Evolutionary conservation across 1,140 invertebrate genomes (phyloP), one percentile per base, ranked within the genome.

Genomic region (Radopholus similis): DNA sequence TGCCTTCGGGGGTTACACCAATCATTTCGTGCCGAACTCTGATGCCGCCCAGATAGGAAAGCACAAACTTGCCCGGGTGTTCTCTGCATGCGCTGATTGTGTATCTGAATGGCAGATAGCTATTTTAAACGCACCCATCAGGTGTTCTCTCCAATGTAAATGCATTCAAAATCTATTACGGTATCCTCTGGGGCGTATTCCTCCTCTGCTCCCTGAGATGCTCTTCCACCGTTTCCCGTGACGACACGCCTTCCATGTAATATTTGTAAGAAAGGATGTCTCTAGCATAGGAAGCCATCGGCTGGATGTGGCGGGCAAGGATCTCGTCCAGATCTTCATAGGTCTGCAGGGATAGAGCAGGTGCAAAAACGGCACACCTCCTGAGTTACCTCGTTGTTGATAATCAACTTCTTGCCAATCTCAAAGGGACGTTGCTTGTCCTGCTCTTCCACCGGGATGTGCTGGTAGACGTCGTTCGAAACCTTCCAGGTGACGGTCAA

Each of bases 251-350:
- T 37, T 70, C 64, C 64, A 79, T 34, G 82, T 89, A 95, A 81
- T 96, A 95, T 80, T 93, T 94, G 83, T 94, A 96, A 23, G 89
- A 87, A 13, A 95, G 84, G 30, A 98, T 86, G 80, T 98, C 95
- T 0, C 92, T 87, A 1, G 91, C 92, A 80, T 90, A 90, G 0
- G 88, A 87, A 2, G 95, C 93, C 92, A 99, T 95, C 0, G 95
- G 95, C 71, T 91, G 93, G 4, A 99, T 89, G 83, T 95, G 88
- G 11, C 94, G 88, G 0, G 95, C 94, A 38, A 98, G 92, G 51
- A 99, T 99, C 89, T 99, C 95, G 85, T 99, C 95, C 15, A 98
- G 84, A 85, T 98, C 95, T 86, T 99, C 95, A 84, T 94, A 98
- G 77, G 95, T 91, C 77, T 87, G 66, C 23, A 83, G 53, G 28